Base-by-base conservation (phyloP, 2,113 vertebrate genomes). In the Oxyruncus cristatus region DNA sequence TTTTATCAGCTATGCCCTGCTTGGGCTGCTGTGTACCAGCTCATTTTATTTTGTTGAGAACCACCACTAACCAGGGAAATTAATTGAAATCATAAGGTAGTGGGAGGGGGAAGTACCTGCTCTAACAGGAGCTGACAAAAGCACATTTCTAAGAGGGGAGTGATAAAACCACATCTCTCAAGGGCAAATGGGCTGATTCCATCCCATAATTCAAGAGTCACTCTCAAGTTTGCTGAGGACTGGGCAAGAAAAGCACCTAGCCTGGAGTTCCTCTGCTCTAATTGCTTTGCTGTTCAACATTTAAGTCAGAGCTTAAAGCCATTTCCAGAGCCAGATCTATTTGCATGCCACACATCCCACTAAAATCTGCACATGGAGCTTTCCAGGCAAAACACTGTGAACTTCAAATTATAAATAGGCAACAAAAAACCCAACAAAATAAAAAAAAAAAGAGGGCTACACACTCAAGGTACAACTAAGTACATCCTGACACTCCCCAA, bases 1-100 rank as follows among this genome's bases (percentile, higher is more conserved):
- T 93, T 92, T 61, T 52, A 95, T 63, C 92, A 93, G 68, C 74
- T 79, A 14, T 61, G 77, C 76, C 67, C n/a, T 46, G 50, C 35
- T 27, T 15, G 53, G 30, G 72, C 71, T 93, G 84, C 35, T 63
- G 92, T 32, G 75, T 37, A 55, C 55, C 78, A 44, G 67, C 88
- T 93, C 88, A 17, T 76, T 93, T 96, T 47, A 50, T 66, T 74
- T 92, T 28, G 7, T 46, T 32, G 59, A 87, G 82, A 92, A 77
- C 82, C 59, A 74, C n/a, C 52, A 42, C 75, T n/a, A 90, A 94
- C 26, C 91, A 63, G 71, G 81, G 72, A 83, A 96, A 95, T 97
- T 83, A 96, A 95, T 37, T 93, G 88, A 77, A 86, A 92, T 85
- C 61, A 56, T 16, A 58, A 86, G 63, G 61, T 24, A 66, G 59